These are phyloP conservation scores for Chaenocephalus aceratus DNA, from an alignment of 2,113 vertebrate genomes.

Conservation along the genomic window DNA sequence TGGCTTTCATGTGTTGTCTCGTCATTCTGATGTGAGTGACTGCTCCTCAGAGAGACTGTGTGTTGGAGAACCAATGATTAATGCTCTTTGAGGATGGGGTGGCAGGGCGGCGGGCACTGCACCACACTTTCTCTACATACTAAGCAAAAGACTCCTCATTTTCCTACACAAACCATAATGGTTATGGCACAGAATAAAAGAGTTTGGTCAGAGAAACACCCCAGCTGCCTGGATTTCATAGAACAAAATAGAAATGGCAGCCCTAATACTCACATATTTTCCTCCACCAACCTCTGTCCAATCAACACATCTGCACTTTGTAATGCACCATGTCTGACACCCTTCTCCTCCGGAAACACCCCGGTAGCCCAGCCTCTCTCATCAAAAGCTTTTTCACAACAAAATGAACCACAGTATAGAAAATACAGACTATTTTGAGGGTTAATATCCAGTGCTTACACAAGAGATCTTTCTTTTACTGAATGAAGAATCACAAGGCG, in stretches of 20 bases:
- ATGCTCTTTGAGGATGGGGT: conserved; percentile 50
- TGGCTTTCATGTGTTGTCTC: conserved; percentile 64
- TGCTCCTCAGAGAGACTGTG: conserved; percentile 52
- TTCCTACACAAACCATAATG: conserved; percentile 45
- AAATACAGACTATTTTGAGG: conserved; percentile 9
- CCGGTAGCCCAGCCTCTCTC: conserved; percentile 12
- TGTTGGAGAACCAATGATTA: conserved; percentile 61
- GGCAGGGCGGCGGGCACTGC: neutral
- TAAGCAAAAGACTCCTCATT: conserved; percentile 40
- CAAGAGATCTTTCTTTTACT: conserved; percentile 14
- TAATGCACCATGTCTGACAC: conserved; percentile 57
- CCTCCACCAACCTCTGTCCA: conserved; percentile 33
- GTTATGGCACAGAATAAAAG: conserved; percentile 22
- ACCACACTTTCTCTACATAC: conserved; percentile 46
- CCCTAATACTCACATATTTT: conserved; percentile 40
- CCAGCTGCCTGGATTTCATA: conserved; percentile 7
- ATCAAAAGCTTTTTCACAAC: conserved; percentile 45
- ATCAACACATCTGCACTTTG: conserved; percentile 64
- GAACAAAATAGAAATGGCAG: conserved; percentile 30
- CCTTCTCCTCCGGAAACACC: conserved; percentile 54
- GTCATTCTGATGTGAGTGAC: conserved; percentile 54
- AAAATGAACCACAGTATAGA: conserved; percentile 43
- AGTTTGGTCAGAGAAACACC: conserved; percentile 11
- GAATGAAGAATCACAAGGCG: conserved; percentile 24
- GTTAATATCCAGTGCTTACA: conserved; percentile 14